These are phyloP conservation scores for Hozukius guyotensis DNA, from an alignment of 2,797 vertebrate genomes.

Conservation along the genomic window DNA sequence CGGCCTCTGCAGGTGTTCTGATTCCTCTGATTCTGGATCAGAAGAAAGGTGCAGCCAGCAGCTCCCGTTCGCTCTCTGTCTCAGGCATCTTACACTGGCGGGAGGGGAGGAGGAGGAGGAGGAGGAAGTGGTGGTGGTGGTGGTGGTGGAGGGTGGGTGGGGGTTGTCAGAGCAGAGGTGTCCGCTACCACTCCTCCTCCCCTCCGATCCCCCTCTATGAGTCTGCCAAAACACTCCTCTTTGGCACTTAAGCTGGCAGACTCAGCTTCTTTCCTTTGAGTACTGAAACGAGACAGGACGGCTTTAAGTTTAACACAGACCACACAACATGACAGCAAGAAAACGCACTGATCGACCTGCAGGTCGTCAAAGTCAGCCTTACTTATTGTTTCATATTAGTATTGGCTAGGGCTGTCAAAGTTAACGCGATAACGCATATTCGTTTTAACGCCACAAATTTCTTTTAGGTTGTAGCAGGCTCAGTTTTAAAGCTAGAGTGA, in stretches of 20 bases:
- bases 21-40: conserved; percentile 75
- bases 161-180: conserved; percentile 83
- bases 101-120: conserved; percentile 84
- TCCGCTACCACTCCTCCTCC: conserved; percentile 82
- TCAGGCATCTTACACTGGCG: conserved; percentile 90
- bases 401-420: too few relatives aligned
- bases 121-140: conserved; percentile 71
- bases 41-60: conserved; percentile 69
- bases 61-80: conserved; percentile 86
- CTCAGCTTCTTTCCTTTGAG: conserved; percentile 99
- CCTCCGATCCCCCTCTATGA: conserved; percentile 60
- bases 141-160: conserved; percentile 80
- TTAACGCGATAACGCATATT: too few relatives aligned
- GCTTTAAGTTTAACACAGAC: not conserved
- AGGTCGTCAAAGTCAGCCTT: not conserved
- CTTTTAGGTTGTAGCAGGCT: too few relatives aligned
- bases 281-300: conserved; percentile 80
- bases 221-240: conserved; percentile 83
- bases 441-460: too few relatives aligned
- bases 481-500: too few relatives aligned
- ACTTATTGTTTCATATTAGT: too few relatives aligned
- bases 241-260: conserved; percentile 97
- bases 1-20: conserved; percentile 72
- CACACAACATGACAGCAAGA: not conserved
- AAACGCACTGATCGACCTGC: too few relatives aligned